phyloP scores from a whole-genome alignment of 35 echinoderm and acorn worm genomes.

The Lytechinus variegatus region DNA sequence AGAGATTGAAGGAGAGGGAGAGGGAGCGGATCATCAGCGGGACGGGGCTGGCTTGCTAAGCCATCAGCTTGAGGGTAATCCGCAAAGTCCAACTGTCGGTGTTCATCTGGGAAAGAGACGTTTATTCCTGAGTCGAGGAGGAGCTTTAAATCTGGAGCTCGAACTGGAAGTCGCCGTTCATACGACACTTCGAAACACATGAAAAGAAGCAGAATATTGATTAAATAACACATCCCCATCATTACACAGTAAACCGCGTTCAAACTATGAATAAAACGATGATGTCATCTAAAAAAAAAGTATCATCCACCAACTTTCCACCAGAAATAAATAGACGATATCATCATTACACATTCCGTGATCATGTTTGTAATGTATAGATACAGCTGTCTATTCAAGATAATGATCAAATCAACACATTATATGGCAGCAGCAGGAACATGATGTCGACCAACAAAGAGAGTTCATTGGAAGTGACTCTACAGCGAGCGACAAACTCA shows the following conservation, averaged over 20 bases:
- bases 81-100: slow-evolving; percentile 1
- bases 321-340: neutral
- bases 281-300: neutral
- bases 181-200: neutral
- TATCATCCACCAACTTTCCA: neutral
- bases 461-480: neutral
- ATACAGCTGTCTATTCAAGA: neutral
- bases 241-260: neutral
- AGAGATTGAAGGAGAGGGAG: neutral
- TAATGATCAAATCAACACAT: neutral
- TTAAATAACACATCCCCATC: neutral
- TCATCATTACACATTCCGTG: neutral
- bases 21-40: neutral
- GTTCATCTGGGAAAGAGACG: neutral
- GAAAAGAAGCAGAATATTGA: neutral
- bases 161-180: neutral
- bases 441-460: neutral
- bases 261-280: neutral
- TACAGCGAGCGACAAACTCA: neutral
- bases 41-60: neutral
- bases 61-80: slow-evolving; percentile 27
- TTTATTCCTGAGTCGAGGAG: neutral
- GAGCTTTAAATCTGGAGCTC: neutral
- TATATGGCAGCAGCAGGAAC: neutral
- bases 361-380: neutral